Evolutionary conservation across 2,888 invertebrate genomes (phyloP).

Genomic region (Drosophila melanocephala): DNA sequence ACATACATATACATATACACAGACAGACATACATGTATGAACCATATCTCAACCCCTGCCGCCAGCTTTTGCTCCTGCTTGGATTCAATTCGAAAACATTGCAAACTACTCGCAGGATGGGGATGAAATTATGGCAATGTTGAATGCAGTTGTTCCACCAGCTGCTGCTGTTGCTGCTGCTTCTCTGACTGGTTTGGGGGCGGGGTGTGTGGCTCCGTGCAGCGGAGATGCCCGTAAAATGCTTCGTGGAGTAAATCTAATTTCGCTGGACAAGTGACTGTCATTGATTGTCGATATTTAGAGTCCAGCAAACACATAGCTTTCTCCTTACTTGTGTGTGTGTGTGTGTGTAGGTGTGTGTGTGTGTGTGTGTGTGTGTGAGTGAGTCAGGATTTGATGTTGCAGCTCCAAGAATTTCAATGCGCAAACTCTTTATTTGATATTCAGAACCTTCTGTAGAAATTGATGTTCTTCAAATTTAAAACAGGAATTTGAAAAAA

Average conservation of each 20-base stretch:
- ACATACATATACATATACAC: neutral
- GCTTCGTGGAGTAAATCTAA: constrained; percentile 78
- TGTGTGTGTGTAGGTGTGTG: constrained; percentile 7
- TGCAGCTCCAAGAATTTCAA: neutral
- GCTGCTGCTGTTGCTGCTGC: constrained; percentile 24
- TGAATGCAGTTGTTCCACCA: constrained; percentile 58
- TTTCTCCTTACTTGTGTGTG: constrained; percentile 17
- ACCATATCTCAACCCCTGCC: neutral
- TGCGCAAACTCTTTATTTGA: neutral
- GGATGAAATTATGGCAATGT: constrained; percentile 70
- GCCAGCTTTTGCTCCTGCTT: neutral
- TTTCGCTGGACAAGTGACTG: constrained; percentile 79
- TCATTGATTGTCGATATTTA: constrained; percentile 80
- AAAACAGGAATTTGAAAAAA: neutral
- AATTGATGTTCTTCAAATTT: neutral
- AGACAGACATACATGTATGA: neutral
- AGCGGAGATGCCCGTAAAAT: constrained; percentile 54
- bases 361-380: neutral
- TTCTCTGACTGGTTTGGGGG: neutral
- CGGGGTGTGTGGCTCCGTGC: neutral
- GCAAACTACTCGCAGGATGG: constrained; percentile 53
- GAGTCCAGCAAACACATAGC: constrained; percentile 47
- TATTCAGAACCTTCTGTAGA: neutral
- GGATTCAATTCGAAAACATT: constrained; percentile 68
- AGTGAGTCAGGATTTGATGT: neutral